phyloP scores from a whole-genome alignment of 2,797 vertebrate species.

The Hypotaenidia okinawae region DNA sequence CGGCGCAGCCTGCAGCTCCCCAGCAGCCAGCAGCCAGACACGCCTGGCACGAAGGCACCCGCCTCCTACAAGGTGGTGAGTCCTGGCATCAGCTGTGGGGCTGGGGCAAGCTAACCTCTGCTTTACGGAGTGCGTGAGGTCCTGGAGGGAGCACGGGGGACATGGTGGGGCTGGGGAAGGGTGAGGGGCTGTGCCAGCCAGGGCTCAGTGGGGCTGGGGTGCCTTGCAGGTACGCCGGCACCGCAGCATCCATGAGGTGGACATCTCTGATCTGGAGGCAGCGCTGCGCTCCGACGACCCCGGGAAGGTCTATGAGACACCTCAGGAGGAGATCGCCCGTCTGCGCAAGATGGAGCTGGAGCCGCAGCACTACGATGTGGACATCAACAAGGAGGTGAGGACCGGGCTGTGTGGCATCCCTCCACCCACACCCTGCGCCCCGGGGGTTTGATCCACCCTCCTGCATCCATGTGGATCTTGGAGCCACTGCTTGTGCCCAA shows the following conservation, averaged over 20 bases:
- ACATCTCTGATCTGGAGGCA: slow-evolving; percentile 92
- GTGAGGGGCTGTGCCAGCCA: no score
- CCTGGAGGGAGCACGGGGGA: background rate
- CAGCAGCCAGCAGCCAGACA: slow-evolving; percentile 76
- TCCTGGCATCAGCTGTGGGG: accelerated
- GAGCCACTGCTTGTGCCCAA: background rate
- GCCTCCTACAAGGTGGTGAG: slow-evolving; percentile 89
- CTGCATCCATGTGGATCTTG: accelerated
- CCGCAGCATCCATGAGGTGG: slow-evolving; percentile 92
- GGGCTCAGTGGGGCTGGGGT: background rate
- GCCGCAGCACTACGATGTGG: slow-evolving; percentile 84
- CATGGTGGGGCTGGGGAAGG: background rate
- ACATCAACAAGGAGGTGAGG: slow-evolving; percentile 86
- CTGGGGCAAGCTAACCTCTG: background rate
- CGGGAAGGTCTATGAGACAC: slow-evolving; percentile 83
- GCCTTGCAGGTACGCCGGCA: slow-evolving; percentile 85
- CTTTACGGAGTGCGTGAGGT: background rate
- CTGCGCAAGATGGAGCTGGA: slow-evolving; percentile 87
- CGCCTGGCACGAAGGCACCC: slow-evolving; percentile 65
- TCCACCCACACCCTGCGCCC: background rate
- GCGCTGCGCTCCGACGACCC: slow-evolving; percentile 86
- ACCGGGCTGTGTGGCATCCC: accelerated
- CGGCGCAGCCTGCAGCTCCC: slow-evolving; percentile 91
- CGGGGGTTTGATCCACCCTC: accelerated
- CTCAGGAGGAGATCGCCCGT: slow-evolving; percentile 91